Evolutionary conservation across 2,797 vertebrate species (phyloP).

Genomic region (Microctenopoma stevenorrisi): DNA sequence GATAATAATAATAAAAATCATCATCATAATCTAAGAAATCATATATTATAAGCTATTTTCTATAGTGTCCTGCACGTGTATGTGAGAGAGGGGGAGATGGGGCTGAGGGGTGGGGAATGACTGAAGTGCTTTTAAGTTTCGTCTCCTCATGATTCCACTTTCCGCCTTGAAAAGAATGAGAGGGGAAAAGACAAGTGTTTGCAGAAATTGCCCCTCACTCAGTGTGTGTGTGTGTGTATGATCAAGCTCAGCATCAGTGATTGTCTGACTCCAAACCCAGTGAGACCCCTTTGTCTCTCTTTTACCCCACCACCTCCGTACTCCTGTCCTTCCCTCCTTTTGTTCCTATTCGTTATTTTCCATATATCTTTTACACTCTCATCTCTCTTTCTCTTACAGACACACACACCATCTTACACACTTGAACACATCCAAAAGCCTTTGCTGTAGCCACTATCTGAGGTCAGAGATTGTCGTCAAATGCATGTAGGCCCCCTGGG

Average conservation of each 20-base stretch:
- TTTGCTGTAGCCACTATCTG: slow-evolving; percentile 43
- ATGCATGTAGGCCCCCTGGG: slow-evolving; percentile 56
- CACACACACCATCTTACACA: slow-evolving; percentile 3
- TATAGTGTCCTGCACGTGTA: no score
- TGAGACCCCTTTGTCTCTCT: slow-evolving; percentile 30
- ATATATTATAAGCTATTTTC: no score
- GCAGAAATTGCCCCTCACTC: slow-evolving; percentile 52
- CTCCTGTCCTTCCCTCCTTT: not conserved
- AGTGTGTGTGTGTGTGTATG: slow-evolving; percentile 20
- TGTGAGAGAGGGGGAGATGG: slow-evolving; percentile 6
- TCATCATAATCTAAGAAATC: no score
- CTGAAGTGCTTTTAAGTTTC: slow-evolving; percentile 56
- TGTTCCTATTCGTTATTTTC: slow-evolving; percentile 14
- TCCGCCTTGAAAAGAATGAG: slow-evolving; percentile 42
- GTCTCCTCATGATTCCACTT: slow-evolving; percentile 36
- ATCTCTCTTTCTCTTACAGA: not conserved
- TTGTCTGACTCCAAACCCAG: slow-evolving; percentile 33
- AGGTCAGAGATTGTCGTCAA: slow-evolving; percentile 65
- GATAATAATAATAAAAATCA: no score
- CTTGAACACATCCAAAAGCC: slow-evolving; percentile 18
- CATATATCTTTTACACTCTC: not conserved
- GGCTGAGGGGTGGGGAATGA: slow-evolving; percentile 21
- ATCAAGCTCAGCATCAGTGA: slow-evolving; percentile 48
- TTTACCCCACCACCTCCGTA: slow-evolving; percentile 2
- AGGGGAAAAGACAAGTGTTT: slow-evolving; percentile 69